Evolutionary conservation across 1,140 invertebrate species (phyloP).

Genomic region (Euschistus heros): DNA sequence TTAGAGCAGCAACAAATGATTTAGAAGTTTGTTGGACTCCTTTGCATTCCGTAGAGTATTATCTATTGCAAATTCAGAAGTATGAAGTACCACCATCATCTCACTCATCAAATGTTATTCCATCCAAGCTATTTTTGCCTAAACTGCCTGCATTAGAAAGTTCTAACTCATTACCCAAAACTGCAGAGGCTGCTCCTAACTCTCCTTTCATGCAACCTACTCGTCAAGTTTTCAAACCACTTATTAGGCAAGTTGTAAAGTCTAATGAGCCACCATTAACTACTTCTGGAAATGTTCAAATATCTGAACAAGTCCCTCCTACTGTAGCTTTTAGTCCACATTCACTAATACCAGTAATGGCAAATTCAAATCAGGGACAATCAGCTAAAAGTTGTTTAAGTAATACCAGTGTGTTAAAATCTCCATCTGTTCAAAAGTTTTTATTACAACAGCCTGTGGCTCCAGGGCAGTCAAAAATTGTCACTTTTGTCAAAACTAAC

Average conservation of each 20-base stretch:
- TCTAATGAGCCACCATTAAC: not conserved
- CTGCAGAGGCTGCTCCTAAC: constrained; percentile 7
- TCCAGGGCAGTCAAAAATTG: constrained; percentile 56
- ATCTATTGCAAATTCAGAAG: constrained; percentile 85
- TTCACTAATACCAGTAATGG: not conserved
- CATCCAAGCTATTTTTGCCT: constrained; percentile 29
- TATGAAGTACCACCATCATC: constrained; percentile 49
- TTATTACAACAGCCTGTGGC: constrained; percentile 44
- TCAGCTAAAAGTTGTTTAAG: constrained; percentile 24
- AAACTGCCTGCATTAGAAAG: constrained; percentile 38
- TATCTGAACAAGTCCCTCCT: no score
- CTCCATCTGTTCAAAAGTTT: constrained; percentile 36
- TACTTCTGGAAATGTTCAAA: no score
- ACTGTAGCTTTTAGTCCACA: no score
- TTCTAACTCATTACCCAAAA: constrained; percentile 34
- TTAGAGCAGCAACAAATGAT: constrained; percentile 83
- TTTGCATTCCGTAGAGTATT: constrained; percentile 84
- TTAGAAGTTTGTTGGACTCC: constrained; percentile 90
- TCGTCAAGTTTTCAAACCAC: constrained; percentile 12
- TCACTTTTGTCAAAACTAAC: constrained; percentile 84
- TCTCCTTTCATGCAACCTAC: constrained; percentile 24
- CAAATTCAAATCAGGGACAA: not conserved
- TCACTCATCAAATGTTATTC: constrained; percentile 32
- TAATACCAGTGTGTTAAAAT: constrained; percentile 33
- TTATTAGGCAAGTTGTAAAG: constrained; percentile 11